Base-by-base conservation (phyloP, 2,888 invertebrate genomes). In the Blastobasis adustella region DNA sequence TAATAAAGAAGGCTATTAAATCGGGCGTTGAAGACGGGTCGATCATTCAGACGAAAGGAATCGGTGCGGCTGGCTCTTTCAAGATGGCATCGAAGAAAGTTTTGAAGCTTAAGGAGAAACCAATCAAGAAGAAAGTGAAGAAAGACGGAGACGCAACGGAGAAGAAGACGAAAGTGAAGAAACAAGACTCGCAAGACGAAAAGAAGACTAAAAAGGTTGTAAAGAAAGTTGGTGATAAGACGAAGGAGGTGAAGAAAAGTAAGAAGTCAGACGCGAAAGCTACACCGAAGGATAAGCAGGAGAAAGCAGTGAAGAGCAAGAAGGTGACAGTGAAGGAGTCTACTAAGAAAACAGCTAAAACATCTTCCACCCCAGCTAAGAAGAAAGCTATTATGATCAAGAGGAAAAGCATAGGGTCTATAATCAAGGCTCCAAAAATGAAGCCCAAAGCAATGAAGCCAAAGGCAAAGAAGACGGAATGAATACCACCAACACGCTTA, bases 381-480 rank as follows among this genome's bases (percentile, higher is more conserved):
- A 83, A 78, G 55, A 65, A 62, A 5, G 55, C 58, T 0, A 59
- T 60, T 45, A 70, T 80, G 61, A 70, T 73, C 62, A 83, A 76
- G 53, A 63, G 86, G 36, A 86, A 79, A 58, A 86, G 85, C 23
- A 73, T 82, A 0, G 84, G 84, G 0, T 76, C 81, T 0, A 82
- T 86, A 0, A 81, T 82, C 40, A 86, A 84, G 64, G 69, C 78
- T 8, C 86, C 86, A 0, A 84, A 79, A 70, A 86, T 87, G 86
- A 84, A 77, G 36, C 86, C 86, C 0, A 77, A 69, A 48, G 58
- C 62, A 46, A 45, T 53, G 57, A 40, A n/a, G 4, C 50, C 37
- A 51, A 40, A 45, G 8, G 5, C 50, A 43, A 42, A 50, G 42
- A 50, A 39, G 10, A 39, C 45, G 37, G 38, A 48, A 49, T 46